Evolutionary conservation across 2,888 invertebrate species (phyloP), one percentile per base, ranked within the genome.

Genomic region (Nemoura dubitans): DNA sequence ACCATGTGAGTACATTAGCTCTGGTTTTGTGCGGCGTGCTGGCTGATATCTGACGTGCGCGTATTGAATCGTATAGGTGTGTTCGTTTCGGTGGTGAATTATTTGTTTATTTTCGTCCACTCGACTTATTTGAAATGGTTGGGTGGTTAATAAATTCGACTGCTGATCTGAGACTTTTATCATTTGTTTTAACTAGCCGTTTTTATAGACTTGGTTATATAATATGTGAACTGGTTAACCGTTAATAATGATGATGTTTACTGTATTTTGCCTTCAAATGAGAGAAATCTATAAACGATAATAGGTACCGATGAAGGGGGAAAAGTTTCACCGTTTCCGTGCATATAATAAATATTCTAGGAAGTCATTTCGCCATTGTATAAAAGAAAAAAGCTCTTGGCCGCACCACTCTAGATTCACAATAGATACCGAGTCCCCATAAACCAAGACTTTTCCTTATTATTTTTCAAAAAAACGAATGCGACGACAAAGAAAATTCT

Each of bases 371-470:
- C 59, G 59, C 36, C 59, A 59, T 59, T 59, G 21, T 2, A 7
- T 3, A 59, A 59, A 36, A 59, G 14, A 59, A 36, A 10, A 10
- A 36, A 36, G 36, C 36, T 36, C 10, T 36, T 10, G 36, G 36
- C 5, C 36, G 10, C 36, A n/a, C 36, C 36, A 36, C 59, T 10
- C 59, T 1, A 59, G 59, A 16, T 21, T 59, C 59, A 59, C 59
- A 59, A 59, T 59, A 21, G 59, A 59, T 10, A 59, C 59, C 59
- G 21, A 3, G 59, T 59, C 59, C 16, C 10, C 59, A 59, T 59
- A 59, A 59, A 59, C 59, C 59, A 59, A 59, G 59, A 21, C 59
- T 59, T 59, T 59, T 59, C 59, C 59, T 59, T 59, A 59, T 59
- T 59, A 59, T 59, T 59, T 59, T 21, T 2, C 59, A 59, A 21